phyloP scores from a whole-genome alignment of 2,113 vertebrate genomes.

The Dipodomys merriami region DNA sequence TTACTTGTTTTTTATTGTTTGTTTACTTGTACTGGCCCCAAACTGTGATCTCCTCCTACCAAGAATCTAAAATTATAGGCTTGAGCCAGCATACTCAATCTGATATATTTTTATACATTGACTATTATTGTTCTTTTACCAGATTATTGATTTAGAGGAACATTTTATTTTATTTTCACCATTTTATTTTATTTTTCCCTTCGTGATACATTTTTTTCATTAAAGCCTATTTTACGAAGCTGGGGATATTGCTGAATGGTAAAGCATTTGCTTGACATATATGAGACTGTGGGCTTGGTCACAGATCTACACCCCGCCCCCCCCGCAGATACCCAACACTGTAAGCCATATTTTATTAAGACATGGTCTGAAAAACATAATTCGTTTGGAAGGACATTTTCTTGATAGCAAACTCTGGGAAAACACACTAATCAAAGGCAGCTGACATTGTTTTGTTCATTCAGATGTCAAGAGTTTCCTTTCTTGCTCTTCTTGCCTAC shows the following conservation, averaged over 20 bases:
- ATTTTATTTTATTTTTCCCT: background rate
- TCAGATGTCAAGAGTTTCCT: constrained; percentile 26
- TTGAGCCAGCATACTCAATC: background rate
- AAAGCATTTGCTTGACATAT: too few species aligned
- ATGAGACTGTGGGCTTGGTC: too few species aligned
- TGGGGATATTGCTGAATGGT: too few species aligned
- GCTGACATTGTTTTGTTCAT: background rate
- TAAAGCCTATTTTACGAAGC: constrained; percentile 6
- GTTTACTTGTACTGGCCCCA: too few species aligned
- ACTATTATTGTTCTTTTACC: background rate
- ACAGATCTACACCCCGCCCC: too few species aligned
- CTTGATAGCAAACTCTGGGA: constrained; percentile 35
- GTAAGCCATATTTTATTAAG: background rate
- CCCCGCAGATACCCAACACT: too few species aligned
- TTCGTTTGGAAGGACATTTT: constrained; percentile 43
- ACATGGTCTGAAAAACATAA: constrained; percentile 29
- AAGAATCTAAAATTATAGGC: too few species aligned
- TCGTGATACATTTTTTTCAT: background rate
- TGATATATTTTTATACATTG: background rate
- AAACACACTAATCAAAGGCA: constrained; percentile 31
- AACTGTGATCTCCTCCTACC: too few species aligned
- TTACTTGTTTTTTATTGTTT: too few species aligned
- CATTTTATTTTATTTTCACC: constrained; percentile 40
- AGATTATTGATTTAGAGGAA: background rate
- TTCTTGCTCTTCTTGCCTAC: background rate